Base-by-base conservation (phyloP, 2,113 vertebrate species). In the Melanocharis versteri region DNA sequence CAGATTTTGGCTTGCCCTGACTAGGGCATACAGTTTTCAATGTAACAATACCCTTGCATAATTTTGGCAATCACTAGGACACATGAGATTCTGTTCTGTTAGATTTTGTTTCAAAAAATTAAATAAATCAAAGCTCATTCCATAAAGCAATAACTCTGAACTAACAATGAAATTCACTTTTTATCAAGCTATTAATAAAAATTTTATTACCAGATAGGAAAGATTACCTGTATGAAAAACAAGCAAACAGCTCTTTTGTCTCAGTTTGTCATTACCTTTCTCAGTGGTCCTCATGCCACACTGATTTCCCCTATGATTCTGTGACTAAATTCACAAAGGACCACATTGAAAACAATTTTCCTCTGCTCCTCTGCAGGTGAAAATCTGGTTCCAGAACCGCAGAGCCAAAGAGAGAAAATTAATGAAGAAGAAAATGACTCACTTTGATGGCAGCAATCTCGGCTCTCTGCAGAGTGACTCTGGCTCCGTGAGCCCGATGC, bases 381-480 rank as follows among this genome's bases (percentile, higher is more conserved):
- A 99, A 97, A 99, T 99, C 90, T 99, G 99, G 99, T 99, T 99
- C 95, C 99, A 99, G 97, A 99, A 99, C 89, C 99, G 99, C 95
- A 97, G 99, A 91, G 99, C 99, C 53, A 99, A 99, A 87, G 99
- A 99, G 94, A 98, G 99, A 66, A 99, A 99, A 83, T 69, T 99
- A 95, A 99, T 99, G 86, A 99, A 99, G 97, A 99, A 99, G 98
- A 99, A 99, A 95, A 94, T 99, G 98, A 99, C 98, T 85, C 98
- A 98, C 97, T 99, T 98, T 15, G 99, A 99, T 5, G 98, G 98
- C 94, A 83, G 88, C 83, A 90, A 58, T 18, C 98, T 98, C 10
- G 98, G 98, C 16, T 99, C 99, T 8, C 98, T 99, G 95, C 98
- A 99, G 98, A 99, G 99, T 96, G 99, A 99, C 97, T 99, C 98